Evolutionary conservation across 2,888 invertebrate species (phyloP), one percentile per base, ranked within the genome.

Genomic region (Lagria hirta): DNA sequence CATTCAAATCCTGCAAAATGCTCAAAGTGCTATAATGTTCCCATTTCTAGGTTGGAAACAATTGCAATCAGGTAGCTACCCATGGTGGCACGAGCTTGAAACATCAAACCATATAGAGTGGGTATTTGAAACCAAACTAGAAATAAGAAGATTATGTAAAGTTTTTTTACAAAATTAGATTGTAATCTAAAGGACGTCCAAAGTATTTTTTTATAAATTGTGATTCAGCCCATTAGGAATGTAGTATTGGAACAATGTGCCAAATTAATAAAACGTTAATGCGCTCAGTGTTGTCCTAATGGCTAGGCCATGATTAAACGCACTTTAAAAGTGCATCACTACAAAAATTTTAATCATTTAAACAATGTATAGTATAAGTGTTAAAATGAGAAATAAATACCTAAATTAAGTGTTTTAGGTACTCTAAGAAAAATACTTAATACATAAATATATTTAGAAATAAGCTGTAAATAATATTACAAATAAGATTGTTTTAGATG

Each of bases 281-380:
- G 58, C 61, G 63, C 59, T 63, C 62, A 62, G 61, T 63, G 60
- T 52, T 33, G 26, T 43, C 36, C 43, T 60, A 43, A 68, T 68
- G 69, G 66, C 68, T 63, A 66, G 48, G 67, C 66, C 69, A 69
- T 69, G 58, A 55, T 54, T 59, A 56, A 57, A 50, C 65, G 58
- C 70, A 67, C 70, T 70, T 69, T 63, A 67, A 57, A 69, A 70
- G 68, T 69, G 70, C 61, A 57, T 48, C 52, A 66, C 64, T 65
- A 67, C 58, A 63, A 56, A 53, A 37, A 26, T 24, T 28, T 24
- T 55, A 63, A 61, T 59, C 60, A 59, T 46, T 62, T 62, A 65
- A 65, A 64, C 61, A 60, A 61, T 64, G 66, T 65, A 66, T 65
- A 66, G 62, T 54, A 57, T 29, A 44, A 44, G 36, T 38, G 44